Percentiles rank a stretch among this genome's conserved stretches.
These are phyloP conservation scores for Acrobasis consociella DNA, from an alignment of 2,888 invertebrate genomes.

Conservation along the genomic window DNA sequence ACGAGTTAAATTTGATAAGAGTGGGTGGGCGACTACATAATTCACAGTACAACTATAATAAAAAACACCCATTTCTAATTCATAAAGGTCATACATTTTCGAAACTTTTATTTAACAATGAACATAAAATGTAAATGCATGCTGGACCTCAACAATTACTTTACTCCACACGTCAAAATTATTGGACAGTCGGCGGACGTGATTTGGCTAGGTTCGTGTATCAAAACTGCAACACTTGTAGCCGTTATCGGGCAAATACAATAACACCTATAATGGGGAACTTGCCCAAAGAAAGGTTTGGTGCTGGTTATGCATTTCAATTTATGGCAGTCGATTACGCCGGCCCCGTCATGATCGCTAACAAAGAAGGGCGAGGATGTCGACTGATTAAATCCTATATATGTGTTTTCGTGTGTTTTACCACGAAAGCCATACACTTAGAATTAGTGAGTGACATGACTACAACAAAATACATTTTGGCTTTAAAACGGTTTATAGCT, in stretches of 20 bases:
- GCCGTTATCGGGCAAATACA: slow-evolving; percentile 24
- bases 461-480: slow-evolving; percentile 14
- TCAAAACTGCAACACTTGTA: slow-evolving; percentile 27
- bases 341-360: slow-evolving; percentile 33
- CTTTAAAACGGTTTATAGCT: slow-evolving; percentile 27
- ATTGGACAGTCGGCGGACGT: slow-evolving; percentile 23
- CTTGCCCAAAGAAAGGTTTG: slow-evolving; percentile 22
- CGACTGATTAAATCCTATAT: slow-evolving; percentile 8
- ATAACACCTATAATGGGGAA: slow-evolving; percentile 28
- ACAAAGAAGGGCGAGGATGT: slow-evolving; percentile 24
- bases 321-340: slow-evolving; percentile 34
- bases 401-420: slow-evolving; percentile 24
- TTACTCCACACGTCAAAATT: slow-evolving; percentile 20
- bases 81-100: slow-evolving; percentile 26
- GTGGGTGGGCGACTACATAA: slow-evolving; percentile 3
- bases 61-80: slow-evolving; percentile 28
- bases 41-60: slow-evolving; percentile 24
- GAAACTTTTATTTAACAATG: slow-evolving; percentile 24
- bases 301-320: slow-evolving; percentile 29
- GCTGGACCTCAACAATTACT: slow-evolving; percentile 27
- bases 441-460: slow-evolving; percentile 19
- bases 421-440: slow-evolving; percentile 17
- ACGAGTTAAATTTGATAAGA: too few relatives aligned
- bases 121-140: slow-evolving; percentile 28
- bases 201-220: slow-evolving; percentile 27